Base-by-base conservation (phyloP, 2,888 invertebrate genomes). In the Drosophila limbata region DNA sequence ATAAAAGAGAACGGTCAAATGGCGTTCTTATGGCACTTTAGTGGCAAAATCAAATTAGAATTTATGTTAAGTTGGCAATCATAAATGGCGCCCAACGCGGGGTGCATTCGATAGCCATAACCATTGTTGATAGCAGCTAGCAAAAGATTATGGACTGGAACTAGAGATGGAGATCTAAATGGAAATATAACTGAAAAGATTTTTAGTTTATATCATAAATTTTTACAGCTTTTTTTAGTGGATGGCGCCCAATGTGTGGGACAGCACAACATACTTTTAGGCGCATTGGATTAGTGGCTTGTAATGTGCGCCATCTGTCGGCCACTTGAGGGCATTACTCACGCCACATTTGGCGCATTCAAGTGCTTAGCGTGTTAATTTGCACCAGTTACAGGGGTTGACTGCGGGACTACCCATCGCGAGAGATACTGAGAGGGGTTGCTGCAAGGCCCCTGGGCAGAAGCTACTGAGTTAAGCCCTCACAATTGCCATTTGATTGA, bases 361-460 rank as follows among this genome's bases (percentile, higher is more conserved):
- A 91, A 91, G 89, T 91, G 90, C 90, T 91, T 90, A 91, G 88
- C 90, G 91, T 81, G 91, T 91, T 91, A 91, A 91, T 91, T 90
- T 91, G 76, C 84, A 91, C 88, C 90, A 88, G 89, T 76, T 75
- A 48, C 53, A 47, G 69, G 74, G 72, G 63, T 73, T 52, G 69
- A 39, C 52, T 35, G 11, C 15, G 44, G 1, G 17, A 31, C 17
- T 19, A 33, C 21, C 9, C 35, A 11, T 3, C 19, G 31, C 11
- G 28, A 25, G 50, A 50, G 25, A 59, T 48, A n/a, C 28, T 53
- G 57, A 62, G 51, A 57, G 50, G 62, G 61, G 40, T 50, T 51
- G 67, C 64, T 62, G 59, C 40, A n/a, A 10, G 5, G 40, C 77
- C 77, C 60, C 42, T 50, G 66, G 72, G 17, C 64, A 44, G 44